Percentiles rank a stretch among this genome's conserved stretches.
Evolutionary conservation across 2,113 vertebrate species (phyloP).

Genomic region (Trematomus loennbergii): DNA sequence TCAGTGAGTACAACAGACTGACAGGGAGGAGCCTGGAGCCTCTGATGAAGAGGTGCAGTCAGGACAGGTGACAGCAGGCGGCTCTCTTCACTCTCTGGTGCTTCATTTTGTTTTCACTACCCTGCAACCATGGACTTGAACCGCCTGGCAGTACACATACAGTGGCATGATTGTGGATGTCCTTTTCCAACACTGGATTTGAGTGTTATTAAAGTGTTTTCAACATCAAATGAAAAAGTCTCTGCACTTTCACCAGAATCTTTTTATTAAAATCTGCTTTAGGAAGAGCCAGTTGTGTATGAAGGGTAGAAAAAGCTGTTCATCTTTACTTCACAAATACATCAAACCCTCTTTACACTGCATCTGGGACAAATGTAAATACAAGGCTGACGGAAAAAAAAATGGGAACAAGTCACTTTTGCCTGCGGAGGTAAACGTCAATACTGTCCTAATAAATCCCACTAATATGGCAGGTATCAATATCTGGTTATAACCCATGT

Average conservation of each 20-base stretch:
- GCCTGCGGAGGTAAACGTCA: neutral
- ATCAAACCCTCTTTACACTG: constrained; percentile 50
- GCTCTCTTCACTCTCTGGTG: neutral
- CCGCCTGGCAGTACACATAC: neutral
- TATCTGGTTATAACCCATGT: neutral
- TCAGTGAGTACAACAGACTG: constrained; percentile 85
- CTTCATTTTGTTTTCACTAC: constrained; percentile 1
- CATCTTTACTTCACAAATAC: constrained; percentile 61
- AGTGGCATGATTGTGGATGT: neutral
- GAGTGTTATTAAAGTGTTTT: constrained; percentile 10
- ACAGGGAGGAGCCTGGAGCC: constrained; percentile 85
- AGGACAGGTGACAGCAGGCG: constrained; percentile 53
- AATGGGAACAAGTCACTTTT: neutral
- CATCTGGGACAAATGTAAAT: constrained; percentile 25
- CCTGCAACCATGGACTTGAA: neutral
- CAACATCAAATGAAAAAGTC: constrained; percentile 38
- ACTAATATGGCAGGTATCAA: constrained; percentile 2
- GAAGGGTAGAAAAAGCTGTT: constrained; percentile 73
- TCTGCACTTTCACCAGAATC: constrained; percentile 51
- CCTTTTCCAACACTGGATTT: constrained; percentile 2
- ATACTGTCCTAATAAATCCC: constrained; percentile 6
- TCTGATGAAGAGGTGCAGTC: constrained; percentile 78
- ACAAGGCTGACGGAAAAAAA: neutral
- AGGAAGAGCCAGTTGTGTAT: constrained; percentile 74
- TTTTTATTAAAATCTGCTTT: constrained; percentile 84